phyloP scores from a whole-genome alignment of 2,888 invertebrate species.

The Brachypalpus laphriformis region DNA sequence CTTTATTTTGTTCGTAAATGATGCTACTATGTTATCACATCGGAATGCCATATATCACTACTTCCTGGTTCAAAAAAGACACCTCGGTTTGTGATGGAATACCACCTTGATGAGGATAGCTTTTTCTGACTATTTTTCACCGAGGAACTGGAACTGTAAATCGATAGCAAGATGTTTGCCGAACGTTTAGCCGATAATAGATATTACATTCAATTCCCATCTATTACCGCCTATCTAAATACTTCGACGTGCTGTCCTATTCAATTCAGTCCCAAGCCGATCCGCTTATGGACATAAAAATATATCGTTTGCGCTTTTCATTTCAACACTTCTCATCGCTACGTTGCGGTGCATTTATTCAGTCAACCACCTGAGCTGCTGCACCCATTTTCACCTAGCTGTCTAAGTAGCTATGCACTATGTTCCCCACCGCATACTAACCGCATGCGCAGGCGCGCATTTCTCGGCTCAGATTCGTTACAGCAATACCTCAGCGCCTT shows the following conservation, averaged over 20 bases:
- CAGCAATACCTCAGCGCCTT: conserved; percentile 39
- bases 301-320: conserved; percentile 31
- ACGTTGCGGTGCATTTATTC: background rate
- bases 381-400: conserved; percentile 30
- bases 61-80: background rate
- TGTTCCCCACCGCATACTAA: background rate
- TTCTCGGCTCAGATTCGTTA: background rate
- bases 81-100: background rate
- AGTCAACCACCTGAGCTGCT: conserved; percentile 47
- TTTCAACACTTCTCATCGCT: conserved; percentile 51
- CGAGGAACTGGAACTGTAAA: conserved; percentile 19
- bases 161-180: conserved; percentile 38
- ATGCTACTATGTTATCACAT: too few relatives aligned
- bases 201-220: conserved; percentile 38
- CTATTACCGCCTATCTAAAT: conserved; percentile 23
- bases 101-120: background rate
- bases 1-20: too few relatives aligned
- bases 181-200: conserved; percentile 45
- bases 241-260: conserved; percentile 20
- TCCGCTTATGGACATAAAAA: conserved; percentile 15
- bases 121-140: background rate
- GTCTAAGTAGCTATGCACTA: background rate
- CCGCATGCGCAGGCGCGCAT: background rate
- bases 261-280: conserved; percentile 29
- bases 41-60: background rate